Evolutionary conservation across 2,888 invertebrate species (phyloP), one percentile per base, ranked within the genome.

Genomic region (Lucinisca nassula): DNA sequence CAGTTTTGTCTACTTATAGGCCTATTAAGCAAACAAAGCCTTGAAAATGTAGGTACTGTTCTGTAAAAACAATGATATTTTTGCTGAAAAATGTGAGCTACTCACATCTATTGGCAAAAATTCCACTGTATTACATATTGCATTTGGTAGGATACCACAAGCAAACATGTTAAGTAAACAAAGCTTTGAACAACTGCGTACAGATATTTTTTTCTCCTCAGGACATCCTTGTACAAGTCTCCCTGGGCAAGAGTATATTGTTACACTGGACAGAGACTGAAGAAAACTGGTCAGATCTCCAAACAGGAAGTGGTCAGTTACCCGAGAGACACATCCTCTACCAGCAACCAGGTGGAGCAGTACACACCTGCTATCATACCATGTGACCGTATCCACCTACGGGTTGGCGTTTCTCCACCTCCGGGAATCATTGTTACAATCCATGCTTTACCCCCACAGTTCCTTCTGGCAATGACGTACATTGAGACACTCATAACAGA

Each of bases 381-480:
- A 0, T 91, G 94, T 38, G 95, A 96, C 79, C 84, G 93, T 38
- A 91, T 96, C 37, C 95, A 95, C 77, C 74, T 96, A 37, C 91
- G 94, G 32, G 90, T 96, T 21, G 95, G 96, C 3, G 95, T 95
- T n/a, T 95, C 95, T 17, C 94, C 94, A 27, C 94, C 95, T 12
- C 95, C 95, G 0, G 95, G 95, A 10, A 88, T 94, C 30, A 92
- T 93, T 21, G 88, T 96, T 17, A 95, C 95, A 0, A 93, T 96
- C 21, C 96, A 96, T 83, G 95, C 95, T n/a, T 92, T 96, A 4
- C 96, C 96, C 4, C 94, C 95, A 6, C 95, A 96, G 90, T 95
- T 96, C 89, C 93, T 96, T 27, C 91, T 96, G 78, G 95, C 96
- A 1, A 82, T 96, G 35, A 94, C 96, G 2, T 96, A 95, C 91